Evolutionary conservation across 2,113 vertebrate genomes (phyloP).

Genomic region (Erythrocebus patas): DNA sequence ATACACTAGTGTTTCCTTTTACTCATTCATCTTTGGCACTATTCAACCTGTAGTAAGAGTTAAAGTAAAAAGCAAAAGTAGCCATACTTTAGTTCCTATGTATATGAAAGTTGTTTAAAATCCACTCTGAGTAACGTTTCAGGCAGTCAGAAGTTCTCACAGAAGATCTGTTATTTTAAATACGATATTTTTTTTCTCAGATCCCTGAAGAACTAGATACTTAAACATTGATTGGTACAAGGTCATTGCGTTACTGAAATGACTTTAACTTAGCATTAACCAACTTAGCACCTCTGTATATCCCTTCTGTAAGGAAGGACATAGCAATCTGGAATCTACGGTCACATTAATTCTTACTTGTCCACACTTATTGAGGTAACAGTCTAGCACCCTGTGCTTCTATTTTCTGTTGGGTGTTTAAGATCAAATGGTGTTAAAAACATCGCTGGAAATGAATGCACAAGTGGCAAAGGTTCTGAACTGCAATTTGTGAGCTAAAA

Average conservation of each 20-base stretch:
- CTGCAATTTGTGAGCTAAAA: slow-evolving; percentile 37
- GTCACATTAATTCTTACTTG: slow-evolving; percentile 56
- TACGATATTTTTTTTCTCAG: background rate
- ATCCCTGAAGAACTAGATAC: slow-evolving; percentile 56
- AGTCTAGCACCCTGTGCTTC: background rate
- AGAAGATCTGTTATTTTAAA: slow-evolving; percentile 56
- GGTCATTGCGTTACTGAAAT: slow-evolving; percentile 57
- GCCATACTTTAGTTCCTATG: background rate
- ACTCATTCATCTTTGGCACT: too few species aligned
- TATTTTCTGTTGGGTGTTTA: slow-evolving; percentile 38
- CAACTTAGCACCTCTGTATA: slow-evolving; percentile 49
- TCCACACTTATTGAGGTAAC: slow-evolving; percentile 5
- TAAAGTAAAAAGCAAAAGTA: too few species aligned
- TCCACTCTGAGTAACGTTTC: background rate
- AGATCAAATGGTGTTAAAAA: slow-evolving; percentile 38
- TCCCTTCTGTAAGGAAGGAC: slow-evolving; percentile 35
- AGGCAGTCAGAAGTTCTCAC: slow-evolving; percentile 24
- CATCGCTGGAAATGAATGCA: background rate
- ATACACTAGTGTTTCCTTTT: too few species aligned
- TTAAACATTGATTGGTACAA: slow-evolving; percentile 65
- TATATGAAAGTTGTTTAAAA: slow-evolving; percentile 40
- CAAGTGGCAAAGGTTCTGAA: background rate
- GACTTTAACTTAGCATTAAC: slow-evolving; percentile 65
- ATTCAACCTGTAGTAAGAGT: too few species aligned
- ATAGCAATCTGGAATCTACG: slow-evolving; percentile 39